Base-by-base conservation (phyloP, 2,888 invertebrate genomes). In the Cepaea hortensis region DNA sequence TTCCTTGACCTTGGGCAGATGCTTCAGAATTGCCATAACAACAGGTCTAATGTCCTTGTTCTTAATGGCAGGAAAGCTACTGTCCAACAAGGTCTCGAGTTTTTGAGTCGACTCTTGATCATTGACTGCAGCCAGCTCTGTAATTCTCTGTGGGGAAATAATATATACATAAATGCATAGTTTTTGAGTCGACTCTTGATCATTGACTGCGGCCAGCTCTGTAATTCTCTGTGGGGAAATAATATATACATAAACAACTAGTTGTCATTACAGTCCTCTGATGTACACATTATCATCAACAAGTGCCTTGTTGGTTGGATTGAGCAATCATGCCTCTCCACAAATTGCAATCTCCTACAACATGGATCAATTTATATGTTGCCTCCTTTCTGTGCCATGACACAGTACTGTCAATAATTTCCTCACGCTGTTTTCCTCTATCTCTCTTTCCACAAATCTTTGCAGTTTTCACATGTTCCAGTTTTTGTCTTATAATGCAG, bases 61-160 rank as follows among this genome's bases (percentile, higher is more conserved):
- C 94, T 97, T 96, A 3, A 99, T 97, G 0, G 98, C 97, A 0
- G 98, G 97, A 94, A 99, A 99, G 94, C 98, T 98, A 95, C 98
- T 98, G 0, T 96, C 96, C 13, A 99, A 95, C 79, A 99, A 95
- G 90, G 98, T 98, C 94, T 98, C 98, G 0, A 99, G 95, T 94
- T 97, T 97, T 91, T 96, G 96, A 91, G 98, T 97, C 88, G 96
- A 96, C 90, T 92, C 91, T 76, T 91, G 91, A 87, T 93, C 92
- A 11, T 91, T 92, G 65, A 91, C 91, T 35, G 87, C 70, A 4
- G 93, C 93, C 5, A 94, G 88, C 50, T 93, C 92, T 15, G 91
- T 89, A 13, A 89, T 82, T 82, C 86, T 85, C 85, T 87, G 84
- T 76, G 62, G 46, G 23, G 62, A 11, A 83, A 61, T 7, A 35